Evolutionary conservation across 2,113 vertebrate species (phyloP).

Genomic region (Barbus barbus): DNA sequence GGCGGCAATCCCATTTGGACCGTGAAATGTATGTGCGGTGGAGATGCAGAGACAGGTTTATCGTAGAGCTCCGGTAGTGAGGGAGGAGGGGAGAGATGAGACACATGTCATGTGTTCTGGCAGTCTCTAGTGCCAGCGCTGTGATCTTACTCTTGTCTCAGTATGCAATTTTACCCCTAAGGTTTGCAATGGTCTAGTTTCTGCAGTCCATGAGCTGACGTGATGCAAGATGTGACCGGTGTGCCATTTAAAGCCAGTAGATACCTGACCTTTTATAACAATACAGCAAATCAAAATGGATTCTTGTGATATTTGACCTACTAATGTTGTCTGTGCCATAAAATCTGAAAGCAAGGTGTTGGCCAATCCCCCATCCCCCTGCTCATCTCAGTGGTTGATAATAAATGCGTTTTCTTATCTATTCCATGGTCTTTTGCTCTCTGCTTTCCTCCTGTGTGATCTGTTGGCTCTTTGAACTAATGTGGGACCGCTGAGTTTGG

Average conservation of each 20-base stretch:
- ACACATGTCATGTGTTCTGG: conserved; percentile 35
- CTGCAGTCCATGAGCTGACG: not conserved
- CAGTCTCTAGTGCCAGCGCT: conserved; percentile 4
- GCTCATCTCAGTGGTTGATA: not conserved
- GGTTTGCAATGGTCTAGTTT: not conserved
- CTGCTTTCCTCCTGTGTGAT: conserved; percentile 1
- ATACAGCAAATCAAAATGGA: not conserved
- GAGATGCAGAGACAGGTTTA: conserved; percentile 46
- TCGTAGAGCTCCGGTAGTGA: conserved; percentile 46
- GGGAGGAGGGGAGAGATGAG: conserved; percentile 24
- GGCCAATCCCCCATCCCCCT: not conserved
- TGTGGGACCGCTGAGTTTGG: not conserved
- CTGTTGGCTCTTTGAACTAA: not conserved
- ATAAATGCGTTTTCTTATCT: not conserved
- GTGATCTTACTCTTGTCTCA: conserved; percentile 24
- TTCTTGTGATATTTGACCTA: conserved; percentile 15
- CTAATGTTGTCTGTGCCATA: not conserved
- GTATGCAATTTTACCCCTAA: conserved; percentile 3
- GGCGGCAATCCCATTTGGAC: conserved; percentile 74
- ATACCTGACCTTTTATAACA: conserved; percentile 27
- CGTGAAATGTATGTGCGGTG: conserved; percentile 62
- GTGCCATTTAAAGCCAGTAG: not conserved
- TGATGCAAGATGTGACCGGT: conserved; percentile 1
- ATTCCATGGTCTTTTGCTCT: not conserved
- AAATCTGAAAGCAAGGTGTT: not conserved